Evolutionary conservation across 35 echinoderm and acorn worm genomes (phyloP).

Genomic region (Apostichopus japonicus): DNA sequence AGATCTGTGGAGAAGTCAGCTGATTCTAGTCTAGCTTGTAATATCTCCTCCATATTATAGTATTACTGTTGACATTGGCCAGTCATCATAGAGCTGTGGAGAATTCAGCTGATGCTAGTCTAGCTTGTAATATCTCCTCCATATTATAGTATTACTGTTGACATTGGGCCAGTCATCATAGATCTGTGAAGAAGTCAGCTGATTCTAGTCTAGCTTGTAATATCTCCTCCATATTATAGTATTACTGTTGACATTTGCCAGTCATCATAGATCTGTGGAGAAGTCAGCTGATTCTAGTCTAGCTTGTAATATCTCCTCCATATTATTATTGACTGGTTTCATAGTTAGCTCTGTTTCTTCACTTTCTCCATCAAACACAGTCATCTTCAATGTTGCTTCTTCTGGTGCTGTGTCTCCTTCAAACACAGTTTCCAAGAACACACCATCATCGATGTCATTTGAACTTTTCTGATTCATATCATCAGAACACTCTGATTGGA

Average conservation of each 20-base stretch:
- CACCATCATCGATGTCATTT: constrained; percentile 3
- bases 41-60: too few relatives aligned
- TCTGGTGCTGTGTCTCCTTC: neutral
- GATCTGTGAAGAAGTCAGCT: constrained; percentile 25
- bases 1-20: too few relatives aligned
- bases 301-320: neutral
- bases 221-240: neutral
- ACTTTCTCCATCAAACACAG: too few relatives aligned
- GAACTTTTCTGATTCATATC: neutral
- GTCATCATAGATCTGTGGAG: constrained; percentile 8
- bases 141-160: too few relatives aligned
- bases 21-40: too few relatives aligned
- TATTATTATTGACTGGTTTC: constrained; percentile 8
- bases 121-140: too few relatives aligned
- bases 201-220: neutral
- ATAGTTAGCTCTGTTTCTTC: neutral
- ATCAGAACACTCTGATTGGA: neutral
- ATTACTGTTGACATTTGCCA: too few relatives aligned
- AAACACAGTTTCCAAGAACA: constrained; percentile 6
- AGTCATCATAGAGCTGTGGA: too few relatives aligned
- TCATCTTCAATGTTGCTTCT: neutral
- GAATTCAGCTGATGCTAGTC: too few relatives aligned
- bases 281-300: neutral
- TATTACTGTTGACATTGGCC: too few relatives aligned
- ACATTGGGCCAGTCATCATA: neutral